Base-by-base conservation (phyloP, 2,797 vertebrate species). In the Catamblyrhynchus diadema region DNA sequence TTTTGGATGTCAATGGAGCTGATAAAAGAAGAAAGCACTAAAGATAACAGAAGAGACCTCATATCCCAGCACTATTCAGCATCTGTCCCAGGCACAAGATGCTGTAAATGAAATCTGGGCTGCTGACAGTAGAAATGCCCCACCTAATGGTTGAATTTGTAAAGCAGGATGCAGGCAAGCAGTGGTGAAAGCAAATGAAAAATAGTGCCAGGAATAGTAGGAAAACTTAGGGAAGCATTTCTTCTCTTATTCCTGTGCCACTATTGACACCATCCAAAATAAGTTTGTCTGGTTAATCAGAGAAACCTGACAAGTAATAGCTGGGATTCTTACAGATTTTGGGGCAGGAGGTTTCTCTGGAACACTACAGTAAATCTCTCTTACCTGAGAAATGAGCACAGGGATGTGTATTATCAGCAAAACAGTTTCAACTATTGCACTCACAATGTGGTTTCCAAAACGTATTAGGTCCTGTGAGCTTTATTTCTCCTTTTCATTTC, bases 101-200 rank as follows among this genome's bases (percentile, higher is more conserved):
- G 48, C 42, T 35, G 3, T 35, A 59, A 28, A 16, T 5, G 53
- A n/a, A 71, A 54, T 74, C 65, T 35, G 42, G 14, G 70, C 65
- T 48, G 71, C 67, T 64, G 57, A 10, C 24, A 33, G 93, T 47
- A 48, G 39, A 53, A 95, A 95, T 3, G 24, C 96, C 81, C 97
- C 97, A 96, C 62, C 97, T 96, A 94, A 89, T 16, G 97, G 96
- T 1, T 61, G 48, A 33, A 89, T 42, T 35, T 54, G 60, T 56
- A 64, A 69, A 70, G 77, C 67, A 64, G 16, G 42, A 15, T 48
- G 42, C 51, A 37, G 64, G 56, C 22, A 21, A 66, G 30, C 24
- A 7, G 13, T 3, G 54, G 6, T 4, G 16, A 57, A 51, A 7
- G 7, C 8, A 14, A 24, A 66, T 48, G 3, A 9, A 21, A 74